Conservation (phyloP, 2,888 invertebrate species). For the Nemotelus nigrinus region DNA sequence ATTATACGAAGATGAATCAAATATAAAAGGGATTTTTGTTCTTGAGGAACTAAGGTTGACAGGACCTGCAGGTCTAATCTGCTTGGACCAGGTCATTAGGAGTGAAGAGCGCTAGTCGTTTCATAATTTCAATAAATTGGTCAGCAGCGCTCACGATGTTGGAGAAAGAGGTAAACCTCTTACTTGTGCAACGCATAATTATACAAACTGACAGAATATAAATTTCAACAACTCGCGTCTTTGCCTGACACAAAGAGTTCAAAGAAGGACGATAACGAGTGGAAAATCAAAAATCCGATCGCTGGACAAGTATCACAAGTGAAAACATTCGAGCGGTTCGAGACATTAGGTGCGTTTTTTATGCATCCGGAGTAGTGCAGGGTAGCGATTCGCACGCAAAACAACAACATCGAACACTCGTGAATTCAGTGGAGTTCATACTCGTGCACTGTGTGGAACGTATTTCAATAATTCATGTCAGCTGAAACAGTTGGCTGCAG, state of each 20-base stretch:
- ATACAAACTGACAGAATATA: not conserved
- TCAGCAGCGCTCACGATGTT: not conserved
- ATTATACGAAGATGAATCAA: not conserved
- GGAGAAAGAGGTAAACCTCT: not conserved
- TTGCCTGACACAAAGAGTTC: not conserved
- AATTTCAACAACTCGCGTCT: not conserved
- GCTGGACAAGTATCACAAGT: not conserved
- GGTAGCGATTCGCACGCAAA: no score
- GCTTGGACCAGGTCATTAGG: not conserved
- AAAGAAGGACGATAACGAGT: not conserved
- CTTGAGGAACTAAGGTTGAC: not conserved
- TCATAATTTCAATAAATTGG: not conserved
- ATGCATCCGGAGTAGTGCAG: no score
- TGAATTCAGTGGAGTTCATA: no score
- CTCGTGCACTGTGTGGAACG: no score
- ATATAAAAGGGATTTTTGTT: not conserved
- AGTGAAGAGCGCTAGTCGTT: not conserved
- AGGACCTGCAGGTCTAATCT: not conserved
- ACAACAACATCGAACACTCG: no score
- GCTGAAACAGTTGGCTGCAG: no score
- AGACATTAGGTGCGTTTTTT: no score
- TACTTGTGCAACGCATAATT: not conserved
- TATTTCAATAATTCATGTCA: no score
- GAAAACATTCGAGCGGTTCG: no score
- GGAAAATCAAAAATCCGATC: not conserved